A percentile compares a stretch with the other conserved stretches of the same genome.
These are phyloP conservation scores for Pheosia tremula DNA, from an alignment of 2,888 invertebrate genomes.

Conservation along the genomic window DNA sequence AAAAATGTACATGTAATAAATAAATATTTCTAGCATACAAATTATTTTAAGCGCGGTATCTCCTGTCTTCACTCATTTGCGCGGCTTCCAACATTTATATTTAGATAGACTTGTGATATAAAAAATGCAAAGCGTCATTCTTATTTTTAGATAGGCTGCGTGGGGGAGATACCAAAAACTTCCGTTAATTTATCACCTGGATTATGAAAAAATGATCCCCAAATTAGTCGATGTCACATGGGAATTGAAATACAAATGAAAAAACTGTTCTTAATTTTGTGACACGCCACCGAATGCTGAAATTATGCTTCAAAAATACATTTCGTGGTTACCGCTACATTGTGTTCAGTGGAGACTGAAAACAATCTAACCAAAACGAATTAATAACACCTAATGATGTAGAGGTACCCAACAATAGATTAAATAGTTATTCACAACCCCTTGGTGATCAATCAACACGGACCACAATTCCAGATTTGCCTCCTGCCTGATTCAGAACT, in stretches of 20 bases:
- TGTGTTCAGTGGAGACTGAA: too few species aligned
- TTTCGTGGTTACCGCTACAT: conserved; percentile 11
- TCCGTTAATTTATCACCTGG: conserved; percentile 72
- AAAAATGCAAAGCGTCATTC: conserved; percentile 43
- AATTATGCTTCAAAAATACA: conserved; percentile 46
- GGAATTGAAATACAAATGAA: conserved; percentile 26
- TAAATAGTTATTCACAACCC: too few species aligned
- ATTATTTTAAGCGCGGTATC: conserved; percentile 14
- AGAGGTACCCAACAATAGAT: too few species aligned
- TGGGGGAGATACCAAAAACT: conserved; percentile 53
- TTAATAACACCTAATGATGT: too few species aligned
- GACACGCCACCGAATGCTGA: conserved; percentile 14
- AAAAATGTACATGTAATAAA: background rate
- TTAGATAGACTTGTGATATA: conserved; percentile 47
- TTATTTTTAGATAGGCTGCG: conserved; percentile 56
- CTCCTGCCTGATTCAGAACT: too few species aligned
- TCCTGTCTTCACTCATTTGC: conserved; percentile 5
- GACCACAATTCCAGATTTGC: too few species aligned
- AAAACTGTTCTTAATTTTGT: conserved; percentile 31
- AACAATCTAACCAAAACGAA: too few species aligned
- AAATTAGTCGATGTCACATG: conserved; percentile 45
- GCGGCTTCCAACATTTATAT: conserved; percentile 23
- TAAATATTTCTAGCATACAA: background rate
- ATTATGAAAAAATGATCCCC: conserved; percentile 60
- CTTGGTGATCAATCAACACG: too few species aligned